Percentiles rank a stretch among this genome's conserved stretches.
Evolutionary conservation across 2,797 vertebrate species (phyloP).

Genomic region (Anisognathus igniventris): DNA sequence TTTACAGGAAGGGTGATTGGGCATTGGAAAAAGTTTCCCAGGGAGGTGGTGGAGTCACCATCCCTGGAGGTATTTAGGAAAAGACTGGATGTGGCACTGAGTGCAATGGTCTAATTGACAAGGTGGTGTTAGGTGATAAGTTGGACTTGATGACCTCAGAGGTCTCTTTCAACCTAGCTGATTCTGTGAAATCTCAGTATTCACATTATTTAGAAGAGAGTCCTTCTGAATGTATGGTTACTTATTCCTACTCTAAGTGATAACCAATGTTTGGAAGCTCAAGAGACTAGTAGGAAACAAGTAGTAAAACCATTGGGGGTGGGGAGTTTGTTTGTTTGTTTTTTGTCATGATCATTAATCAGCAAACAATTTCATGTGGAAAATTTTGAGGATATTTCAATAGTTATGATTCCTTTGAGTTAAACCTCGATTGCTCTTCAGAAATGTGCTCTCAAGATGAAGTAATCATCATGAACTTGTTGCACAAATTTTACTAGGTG

Average conservation of each 20-base stretch:
- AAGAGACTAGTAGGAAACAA: neutral
- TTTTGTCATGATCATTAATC: neutral
- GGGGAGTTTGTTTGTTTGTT: neutral
- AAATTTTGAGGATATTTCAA: neutral
- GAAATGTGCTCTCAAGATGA: neutral
- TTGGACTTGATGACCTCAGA: neutral
- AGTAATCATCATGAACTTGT: neutral
- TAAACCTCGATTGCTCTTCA: neutral
- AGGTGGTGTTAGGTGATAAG: neutral
- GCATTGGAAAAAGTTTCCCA: too few relatives aligned
- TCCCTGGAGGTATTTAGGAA: neutral
- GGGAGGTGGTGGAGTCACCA: neutral
- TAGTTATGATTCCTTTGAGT: neutral
- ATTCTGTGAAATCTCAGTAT: neutral
- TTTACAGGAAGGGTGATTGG: neutral
- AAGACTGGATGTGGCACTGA: neutral
- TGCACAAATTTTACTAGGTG: neutral
- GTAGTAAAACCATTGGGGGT: neutral
- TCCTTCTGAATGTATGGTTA: neutral
- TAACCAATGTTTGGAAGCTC: neutral
- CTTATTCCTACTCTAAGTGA: neutral
- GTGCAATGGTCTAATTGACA: neutral
- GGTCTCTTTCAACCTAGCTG: neutral
- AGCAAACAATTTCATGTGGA: neutral
- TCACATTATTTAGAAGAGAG: neutral